Evolutionary conservation across 2,797 vertebrate genomes (phyloP), one percentile per base, ranked within the genome.

Genomic region (Nannoperca australis): DNA sequence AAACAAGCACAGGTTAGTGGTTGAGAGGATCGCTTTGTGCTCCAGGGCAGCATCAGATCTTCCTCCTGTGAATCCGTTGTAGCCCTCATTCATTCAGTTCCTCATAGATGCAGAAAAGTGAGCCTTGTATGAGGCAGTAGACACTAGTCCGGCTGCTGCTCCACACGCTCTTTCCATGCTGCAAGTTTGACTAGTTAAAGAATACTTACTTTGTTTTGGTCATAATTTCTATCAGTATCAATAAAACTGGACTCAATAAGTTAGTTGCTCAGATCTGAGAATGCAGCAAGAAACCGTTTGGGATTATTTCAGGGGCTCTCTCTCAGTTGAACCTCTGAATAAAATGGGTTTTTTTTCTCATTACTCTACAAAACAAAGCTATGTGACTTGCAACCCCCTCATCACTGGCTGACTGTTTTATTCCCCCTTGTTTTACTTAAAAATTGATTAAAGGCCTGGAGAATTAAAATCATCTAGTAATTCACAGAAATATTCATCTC

Each of bases 1-100:
- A 81, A 72, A 38, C 3, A 36, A 56, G 30, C 1, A 20, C 36
- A 49, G 54, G 34, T 13, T 15, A 12, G 30, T 12, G 9, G 55
- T 32, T 20, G 42, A 53, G 30, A 58, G 49, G 58, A 59, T 63
- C 24, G 69, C 51, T 73, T 42, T 14, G 2, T 32, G 53, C 32
- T 66, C 38, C 55, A 30, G 64, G 54, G 65, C 60, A 54, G 6
- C 51, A 17, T 51, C 60, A 55, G 67, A 12, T 74, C 14, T 27
- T 73, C 51, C 72, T 71, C 55, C 42, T 75, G 44, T 53, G 36
- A 83, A 66, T 78, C 75, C 65, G 76, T 72, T 50, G 32, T 0
- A 24, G 44, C 68, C 61, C 70, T 84, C 64, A 76, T 88, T 79
- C 73, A 59, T 66, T 78, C 18, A 11, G 12, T 27, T 74, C 51